Evolutionary conservation across 2,797 vertebrate species (phyloP).

Genomic region (Typhlichthys eigenmanni): DNA sequence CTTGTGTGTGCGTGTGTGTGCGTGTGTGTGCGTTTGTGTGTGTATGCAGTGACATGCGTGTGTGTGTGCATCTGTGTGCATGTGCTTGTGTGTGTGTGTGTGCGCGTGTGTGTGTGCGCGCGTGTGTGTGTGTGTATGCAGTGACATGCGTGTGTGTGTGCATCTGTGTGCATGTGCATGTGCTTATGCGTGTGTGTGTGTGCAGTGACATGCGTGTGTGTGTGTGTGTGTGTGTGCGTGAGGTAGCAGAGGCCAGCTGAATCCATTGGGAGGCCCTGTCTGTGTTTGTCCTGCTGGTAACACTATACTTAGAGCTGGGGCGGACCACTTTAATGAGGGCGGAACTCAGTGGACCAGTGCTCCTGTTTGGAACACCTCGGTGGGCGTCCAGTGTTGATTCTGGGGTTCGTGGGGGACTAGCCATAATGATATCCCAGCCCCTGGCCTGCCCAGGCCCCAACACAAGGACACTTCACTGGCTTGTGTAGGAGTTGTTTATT

Average conservation of each 20-base stretch:
- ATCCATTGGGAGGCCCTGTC: slow-evolving; percentile 49
- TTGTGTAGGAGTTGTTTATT: slow-evolving; percentile 30
- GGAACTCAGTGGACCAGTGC: slow-evolving; percentile 65
- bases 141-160: not conserved
- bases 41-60: not conserved
- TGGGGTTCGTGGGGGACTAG: slow-evolving; percentile 57
- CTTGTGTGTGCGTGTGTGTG: too few relatives aligned
- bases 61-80: not conserved
- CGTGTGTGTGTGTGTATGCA: too few relatives aligned
- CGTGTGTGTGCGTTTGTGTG: too few relatives aligned
- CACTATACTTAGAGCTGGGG: slow-evolving; percentile 76
- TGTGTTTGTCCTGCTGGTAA: slow-evolving; percentile 58
- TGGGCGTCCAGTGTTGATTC: slow-evolving; percentile 67
- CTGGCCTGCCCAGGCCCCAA: slow-evolving; percentile 1
- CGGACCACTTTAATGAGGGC: slow-evolving; percentile 73
- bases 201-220: too few relatives aligned
- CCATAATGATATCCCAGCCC: slow-evolving; percentile 25
- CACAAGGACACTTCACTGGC: slow-evolving; percentile 24
- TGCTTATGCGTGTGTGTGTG: too few relatives aligned
- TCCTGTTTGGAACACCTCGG: slow-evolving; percentile 64
- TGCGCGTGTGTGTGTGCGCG: not conserved
- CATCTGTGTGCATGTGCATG: not conserved
- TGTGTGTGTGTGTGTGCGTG: not conserved
- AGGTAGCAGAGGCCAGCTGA: slow-evolving; percentile 29
- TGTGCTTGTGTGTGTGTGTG: not conserved